phyloP scores from a whole-genome alignment of 2,888 invertebrate genomes.

The Tenodera sinensis region DNA sequence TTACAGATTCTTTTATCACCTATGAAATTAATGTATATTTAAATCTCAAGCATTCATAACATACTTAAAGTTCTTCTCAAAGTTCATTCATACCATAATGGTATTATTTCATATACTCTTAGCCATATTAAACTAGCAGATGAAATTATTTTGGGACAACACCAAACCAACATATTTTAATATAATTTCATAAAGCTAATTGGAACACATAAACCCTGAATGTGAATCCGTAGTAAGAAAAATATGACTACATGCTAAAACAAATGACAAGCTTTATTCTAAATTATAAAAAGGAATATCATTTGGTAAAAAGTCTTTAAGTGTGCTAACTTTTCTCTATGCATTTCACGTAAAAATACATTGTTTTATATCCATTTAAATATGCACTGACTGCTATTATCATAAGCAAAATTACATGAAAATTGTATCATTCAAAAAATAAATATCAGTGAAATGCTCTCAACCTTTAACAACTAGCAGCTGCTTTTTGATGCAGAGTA shows the following conservation, averaged over 20 bases:
- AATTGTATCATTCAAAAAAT: not conserved
- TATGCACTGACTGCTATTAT: not conserved
- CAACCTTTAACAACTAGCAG: not conserved
- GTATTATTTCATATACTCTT: not conserved
- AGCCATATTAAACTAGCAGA: not conserved
- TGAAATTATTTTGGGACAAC: not conserved
- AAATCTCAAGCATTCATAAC: constrained; percentile 9
- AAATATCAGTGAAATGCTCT: not conserved
- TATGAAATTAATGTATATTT: constrained; percentile 4
- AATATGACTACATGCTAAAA: not conserved
- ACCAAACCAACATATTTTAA: not conserved
- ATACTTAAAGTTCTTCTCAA: constrained; percentile 3
- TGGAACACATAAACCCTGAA: not conserved
- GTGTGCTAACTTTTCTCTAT: not conserved
- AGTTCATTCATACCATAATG: not conserved
- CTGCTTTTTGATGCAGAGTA: not conserved
- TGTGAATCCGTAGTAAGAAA: not conserved
- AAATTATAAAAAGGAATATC: not conserved
- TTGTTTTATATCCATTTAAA: not conserved
- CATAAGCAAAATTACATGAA: not conserved
- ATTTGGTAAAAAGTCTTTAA: not conserved
- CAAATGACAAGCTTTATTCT: not conserved
- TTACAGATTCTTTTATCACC: not conserved
- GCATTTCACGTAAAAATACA: not conserved
- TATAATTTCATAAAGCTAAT: not conserved